Conservation (phyloP, 2,797 vertebrate species). For the Amblyraja radiata region DNA sequence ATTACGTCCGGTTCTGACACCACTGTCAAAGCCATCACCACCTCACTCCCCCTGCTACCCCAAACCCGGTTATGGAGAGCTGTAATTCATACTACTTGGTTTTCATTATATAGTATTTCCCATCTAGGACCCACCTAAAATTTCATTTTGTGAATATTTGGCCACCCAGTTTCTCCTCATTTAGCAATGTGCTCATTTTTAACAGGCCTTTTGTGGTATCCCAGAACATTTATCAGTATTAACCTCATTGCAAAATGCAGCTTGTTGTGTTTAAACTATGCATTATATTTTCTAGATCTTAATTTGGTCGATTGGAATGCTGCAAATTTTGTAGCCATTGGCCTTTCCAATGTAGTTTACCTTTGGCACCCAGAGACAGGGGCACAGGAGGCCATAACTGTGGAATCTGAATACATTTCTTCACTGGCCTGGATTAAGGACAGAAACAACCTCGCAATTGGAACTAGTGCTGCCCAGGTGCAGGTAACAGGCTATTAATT, state of each 20-base stretch:
- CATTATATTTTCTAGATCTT: slow-evolving; percentile 57
- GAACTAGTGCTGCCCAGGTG: slow-evolving; percentile 62
- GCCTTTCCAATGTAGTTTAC: slow-evolving; percentile 56
- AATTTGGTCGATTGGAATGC: slow-evolving; percentile 63
- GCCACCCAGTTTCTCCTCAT: neutral
- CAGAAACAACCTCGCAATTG: slow-evolving; percentile 57
- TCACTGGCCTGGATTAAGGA: slow-evolving; percentile 64
- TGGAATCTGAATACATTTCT: slow-evolving; percentile 51
- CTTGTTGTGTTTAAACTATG: neutral
- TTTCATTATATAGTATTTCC: neutral
- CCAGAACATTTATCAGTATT: neutral
- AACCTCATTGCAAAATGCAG: neutral
- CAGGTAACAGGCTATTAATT: slow-evolving; percentile 52
- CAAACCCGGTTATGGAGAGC: neutral
- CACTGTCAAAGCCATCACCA: neutral
- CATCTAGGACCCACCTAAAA: neutral
- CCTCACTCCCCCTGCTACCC: neutral
- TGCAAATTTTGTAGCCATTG: slow-evolving; percentile 60
- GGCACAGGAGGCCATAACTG: slow-evolving; percentile 50
- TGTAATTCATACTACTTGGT: neutral
- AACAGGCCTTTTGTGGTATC: neutral
- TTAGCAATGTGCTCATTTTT: neutral
- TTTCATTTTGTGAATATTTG: neutral
- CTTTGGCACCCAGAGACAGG: slow-evolving; percentile 59
- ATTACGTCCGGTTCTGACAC: neutral